phyloP scores from a whole-genome alignment of 2,797 vertebrate genomes.

The Coendou prehensilis region DNA sequence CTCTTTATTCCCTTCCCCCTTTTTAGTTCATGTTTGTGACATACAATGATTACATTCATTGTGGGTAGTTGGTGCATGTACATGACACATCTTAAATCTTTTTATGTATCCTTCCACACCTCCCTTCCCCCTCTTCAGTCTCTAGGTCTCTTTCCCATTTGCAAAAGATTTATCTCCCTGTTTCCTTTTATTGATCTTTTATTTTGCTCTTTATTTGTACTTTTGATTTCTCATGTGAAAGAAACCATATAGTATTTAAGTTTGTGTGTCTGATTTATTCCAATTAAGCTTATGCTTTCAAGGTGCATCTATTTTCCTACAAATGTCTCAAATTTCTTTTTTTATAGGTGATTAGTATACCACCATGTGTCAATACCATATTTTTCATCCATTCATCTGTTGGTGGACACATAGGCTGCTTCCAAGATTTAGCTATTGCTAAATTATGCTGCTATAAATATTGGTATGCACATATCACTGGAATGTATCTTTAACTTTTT shows the following conservation, averaged over 20 bases:
- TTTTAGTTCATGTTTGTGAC: background rate
- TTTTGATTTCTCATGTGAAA: background rate
- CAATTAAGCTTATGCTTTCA: background rate
- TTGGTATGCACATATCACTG: background rate
- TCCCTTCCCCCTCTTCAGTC: background rate
- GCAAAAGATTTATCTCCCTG: background rate
- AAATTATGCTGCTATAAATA: background rate
- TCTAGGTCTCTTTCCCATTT: background rate
- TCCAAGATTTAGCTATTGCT: background rate
- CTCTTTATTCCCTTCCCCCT: background rate
- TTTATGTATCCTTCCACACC: background rate
- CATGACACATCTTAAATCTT: background rate
- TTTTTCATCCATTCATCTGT: background rate
- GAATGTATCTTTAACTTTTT: background rate
- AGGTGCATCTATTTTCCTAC: background rate
- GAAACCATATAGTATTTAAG: background rate
- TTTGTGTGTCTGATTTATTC: background rate
- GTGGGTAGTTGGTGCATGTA: background rate
- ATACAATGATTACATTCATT: background rate
- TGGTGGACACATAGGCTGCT: background rate
- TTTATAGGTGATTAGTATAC: background rate
- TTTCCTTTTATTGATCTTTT: background rate
- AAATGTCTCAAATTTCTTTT: background rate
- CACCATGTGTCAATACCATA: background rate
- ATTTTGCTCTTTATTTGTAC: background rate